Evolutionary conservation across 1,140 invertebrate genomes (phyloP).

Genomic region (Pseudomyrmex sp.): DNA sequence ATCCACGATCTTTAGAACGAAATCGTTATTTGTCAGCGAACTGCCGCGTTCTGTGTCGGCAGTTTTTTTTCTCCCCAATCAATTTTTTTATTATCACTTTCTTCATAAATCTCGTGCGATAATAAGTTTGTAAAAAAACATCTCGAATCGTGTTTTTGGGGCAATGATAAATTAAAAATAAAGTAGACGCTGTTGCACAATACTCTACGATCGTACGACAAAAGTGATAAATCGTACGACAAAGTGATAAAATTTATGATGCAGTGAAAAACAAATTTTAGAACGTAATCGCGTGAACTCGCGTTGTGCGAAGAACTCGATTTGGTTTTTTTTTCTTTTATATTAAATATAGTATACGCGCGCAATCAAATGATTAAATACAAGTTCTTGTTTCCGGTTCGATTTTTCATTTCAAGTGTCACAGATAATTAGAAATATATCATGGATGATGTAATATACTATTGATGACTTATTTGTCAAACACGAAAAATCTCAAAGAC

Average conservation of each 20-base stretch:
- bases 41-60: too few relatives aligned
- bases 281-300: neutral
- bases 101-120: too few relatives aligned
- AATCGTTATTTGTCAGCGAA: too few relatives aligned
- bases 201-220: too few relatives aligned
- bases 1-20: too few relatives aligned
- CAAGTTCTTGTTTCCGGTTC: slow-evolving; percentile 19
- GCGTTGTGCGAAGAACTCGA: neutral
- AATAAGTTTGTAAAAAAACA: too few relatives aligned
- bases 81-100: too few relatives aligned
- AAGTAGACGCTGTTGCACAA: neutral
- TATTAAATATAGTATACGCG: neutral
- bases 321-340: neutral
- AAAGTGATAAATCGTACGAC: neutral
- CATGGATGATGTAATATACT: neutral
- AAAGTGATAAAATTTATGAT: slow-evolving; percentile 35
- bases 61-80: too few relatives aligned
- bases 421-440: neutral
- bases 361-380: neutral
- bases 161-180: too few relatives aligned
- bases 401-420: neutral
- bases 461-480: slow-evolving; percentile 6
- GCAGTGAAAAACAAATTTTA: neutral
- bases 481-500: slow-evolving; percentile 25
- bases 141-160: too few relatives aligned